Evolutionary conservation across 2,113 vertebrate species (phyloP), one percentile per base, ranked within the genome.

Genomic region (Hyaena hyaena): DNA sequence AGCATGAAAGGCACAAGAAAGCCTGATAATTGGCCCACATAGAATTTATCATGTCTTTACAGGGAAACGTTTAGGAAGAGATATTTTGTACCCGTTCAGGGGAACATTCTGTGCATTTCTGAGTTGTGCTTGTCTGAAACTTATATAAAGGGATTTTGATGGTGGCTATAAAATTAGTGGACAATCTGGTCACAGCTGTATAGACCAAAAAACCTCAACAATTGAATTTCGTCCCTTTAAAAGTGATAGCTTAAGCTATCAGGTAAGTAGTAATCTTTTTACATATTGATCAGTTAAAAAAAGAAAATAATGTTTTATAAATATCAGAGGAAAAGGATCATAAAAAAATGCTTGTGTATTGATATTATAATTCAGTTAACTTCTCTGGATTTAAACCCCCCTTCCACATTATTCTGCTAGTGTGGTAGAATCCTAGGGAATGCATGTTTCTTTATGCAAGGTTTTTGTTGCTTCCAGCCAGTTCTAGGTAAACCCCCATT

Each of bases 391-490:
- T 73, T 93, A 95, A 97, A 97, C 79, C 15, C 73, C 89, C 43
- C 61, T 95, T 84, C 66, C 66, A 50, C 73, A 86, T 45, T 79
- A 77, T 97, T 91, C 73, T 35, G 0, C 68, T 95, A 74, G 15
- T 5, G 48, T 26, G 48, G 96, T 95, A 96, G 92, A 96, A 92
- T 97, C 94, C 74, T 55, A 95, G 80, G 93, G 69, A 91, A 92
- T 69, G 55, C 83, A 83, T 43, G 31, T 93, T 77, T 96, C 71
- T 77, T 88, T 63, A 55, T 24, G 71, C 24, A 53, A 66, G 63
- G 31, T 33, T 90, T 98, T 97, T 97, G 33, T 96, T 97, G 90
- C 96, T 97, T 97, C 96, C 90, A 96, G 43, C 31, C 84, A 95
- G 77, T 90, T 95, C 95, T 85, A 96, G 95, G 66, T 97, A 98